These are phyloP conservation scores for Lordiphosa stackelbergi DNA, from an alignment of 1,140 invertebrate genomes.

Conservation along the genomic window DNA sequence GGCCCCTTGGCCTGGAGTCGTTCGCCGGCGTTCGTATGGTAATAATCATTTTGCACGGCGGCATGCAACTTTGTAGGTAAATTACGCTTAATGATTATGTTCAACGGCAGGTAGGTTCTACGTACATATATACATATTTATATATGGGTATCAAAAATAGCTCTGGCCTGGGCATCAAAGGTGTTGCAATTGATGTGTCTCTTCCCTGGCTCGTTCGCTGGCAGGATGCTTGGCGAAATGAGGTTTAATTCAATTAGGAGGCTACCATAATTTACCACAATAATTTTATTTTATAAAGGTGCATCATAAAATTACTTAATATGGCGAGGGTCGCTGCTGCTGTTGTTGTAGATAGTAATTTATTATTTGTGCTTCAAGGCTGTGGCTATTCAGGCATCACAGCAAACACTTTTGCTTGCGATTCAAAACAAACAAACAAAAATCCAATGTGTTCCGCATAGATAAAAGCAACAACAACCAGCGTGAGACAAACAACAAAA, in stretches of 20 bases:
- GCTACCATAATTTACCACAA: slow-evolving; percentile 62
- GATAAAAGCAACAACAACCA: slow-evolving; percentile 4
- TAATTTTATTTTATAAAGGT: slow-evolving; percentile 54
- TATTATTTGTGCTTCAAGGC: slow-evolving; percentile 46
- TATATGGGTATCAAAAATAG: slow-evolving; percentile 42
- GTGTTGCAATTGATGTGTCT: slow-evolving; percentile 59
- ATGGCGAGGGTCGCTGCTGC: slow-evolving; percentile 34
- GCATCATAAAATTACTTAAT: slow-evolving; percentile 63
- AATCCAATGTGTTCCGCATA: slow-evolving; percentile 29
- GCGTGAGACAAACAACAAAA: not conserved
- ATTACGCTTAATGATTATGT: slow-evolving; percentile 75
- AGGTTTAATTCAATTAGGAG: slow-evolving; percentile 69
- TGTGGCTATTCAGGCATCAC: slow-evolving; percentile 47
- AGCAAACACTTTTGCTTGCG: slow-evolving; percentile 49
- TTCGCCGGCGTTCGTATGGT: slow-evolving; percentile 45
- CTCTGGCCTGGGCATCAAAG: slow-evolving; percentile 16
- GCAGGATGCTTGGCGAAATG: slow-evolving; percentile 49
- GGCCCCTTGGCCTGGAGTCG: slow-evolving; percentile 44
- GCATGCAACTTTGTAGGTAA: slow-evolving; percentile 73
- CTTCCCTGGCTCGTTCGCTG: slow-evolving; percentile 16
- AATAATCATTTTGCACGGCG: slow-evolving; percentile 71
- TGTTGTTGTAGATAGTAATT: slow-evolving; percentile 7
- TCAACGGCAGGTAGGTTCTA: slow-evolving; percentile 34
- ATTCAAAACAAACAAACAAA: slow-evolving; percentile 23
- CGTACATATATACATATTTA: not conserved